A percentile compares a stretch with the other conserved stretches of the same genome.
Conservation (phyloP, 1,140 invertebrate species). For the Belonocnema kinseyi region DNA sequence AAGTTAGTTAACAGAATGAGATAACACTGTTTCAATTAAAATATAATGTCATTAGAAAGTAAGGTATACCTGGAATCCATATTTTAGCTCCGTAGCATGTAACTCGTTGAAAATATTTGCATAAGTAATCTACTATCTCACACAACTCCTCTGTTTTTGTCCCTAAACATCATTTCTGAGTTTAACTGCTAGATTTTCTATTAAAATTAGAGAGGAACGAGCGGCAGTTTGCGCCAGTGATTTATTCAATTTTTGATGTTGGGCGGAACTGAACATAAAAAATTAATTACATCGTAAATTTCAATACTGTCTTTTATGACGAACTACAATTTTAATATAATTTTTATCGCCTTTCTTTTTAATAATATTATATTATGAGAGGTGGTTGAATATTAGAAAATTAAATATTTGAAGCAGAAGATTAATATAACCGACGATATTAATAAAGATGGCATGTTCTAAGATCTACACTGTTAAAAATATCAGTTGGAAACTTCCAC, state of each 20-base stretch:
- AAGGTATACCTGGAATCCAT: neutral
- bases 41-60: neutral
- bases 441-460: conserved; percentile 17
- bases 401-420: neutral
- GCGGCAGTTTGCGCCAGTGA: no score
- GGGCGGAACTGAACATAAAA: no score
- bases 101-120: conserved; percentile 10
- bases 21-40: neutral
- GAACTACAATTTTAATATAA: neutral
- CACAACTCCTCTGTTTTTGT: conserved; percentile 11
- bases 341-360: neutral
- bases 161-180: neutral
- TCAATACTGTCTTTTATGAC: no score
- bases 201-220: neutral
- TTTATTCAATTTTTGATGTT: no score
- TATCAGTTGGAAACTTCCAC: no score
- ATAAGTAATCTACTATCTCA: neutral
- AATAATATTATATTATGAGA: neutral
- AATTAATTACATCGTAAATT: no score
- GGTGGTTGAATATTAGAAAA: neutral
- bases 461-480: no score
- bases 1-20: neutral
- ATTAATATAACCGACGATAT: neutral
- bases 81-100: neutral
- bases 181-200: neutral